Evolutionary conservation across 2,113 vertebrate genomes (phyloP).

Genomic region (Callopanchax toddi): DNA sequence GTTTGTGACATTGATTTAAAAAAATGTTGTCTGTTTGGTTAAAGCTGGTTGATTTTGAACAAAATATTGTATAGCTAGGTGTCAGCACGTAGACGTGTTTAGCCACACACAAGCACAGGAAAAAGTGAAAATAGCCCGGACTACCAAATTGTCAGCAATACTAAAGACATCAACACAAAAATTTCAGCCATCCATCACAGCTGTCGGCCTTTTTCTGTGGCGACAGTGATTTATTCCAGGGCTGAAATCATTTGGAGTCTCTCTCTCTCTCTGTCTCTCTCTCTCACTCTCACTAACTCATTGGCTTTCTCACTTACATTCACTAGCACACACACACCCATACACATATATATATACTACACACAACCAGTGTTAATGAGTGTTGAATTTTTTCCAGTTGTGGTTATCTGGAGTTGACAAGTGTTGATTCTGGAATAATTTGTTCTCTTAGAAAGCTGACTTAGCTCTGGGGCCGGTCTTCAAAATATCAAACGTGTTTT

Average conservation of each 20-base stretch:
- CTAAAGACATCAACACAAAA: constrained; percentile 85
- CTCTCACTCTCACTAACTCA: constrained; percentile 21
- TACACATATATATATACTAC: constrained; percentile 45
- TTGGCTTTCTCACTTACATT: constrained; percentile 34
- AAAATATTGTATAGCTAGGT: constrained; percentile 25
- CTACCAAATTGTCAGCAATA: constrained; percentile 84
- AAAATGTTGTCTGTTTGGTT: no score
- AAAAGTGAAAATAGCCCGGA: constrained; percentile 75
- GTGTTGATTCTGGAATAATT: constrained; percentile 64
- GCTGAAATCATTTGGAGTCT: constrained; percentile 79
- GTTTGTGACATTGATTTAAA: no score
- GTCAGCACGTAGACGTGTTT: constrained; percentile 63
- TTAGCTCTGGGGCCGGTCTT: constrained; percentile 50
- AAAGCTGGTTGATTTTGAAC: no score
- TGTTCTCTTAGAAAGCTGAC: constrained; percentile 53
- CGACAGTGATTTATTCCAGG: constrained; percentile 85
- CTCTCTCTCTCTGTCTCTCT: constrained; percentile 40
- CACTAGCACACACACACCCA: constrained; percentile 31
- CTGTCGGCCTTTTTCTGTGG: constrained; percentile 79
- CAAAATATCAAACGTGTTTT: constrained; percentile 49
- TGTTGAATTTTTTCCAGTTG: constrained; percentile 48
- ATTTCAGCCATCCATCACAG: constrained; percentile 84
- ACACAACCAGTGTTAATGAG: constrained; percentile 54
- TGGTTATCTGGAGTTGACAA: constrained; percentile 54
- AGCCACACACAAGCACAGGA: constrained; percentile 59